Evolutionary conservation across 2,888 invertebrate species (phyloP).

Genomic region (Cremastinae sp.): DNA sequence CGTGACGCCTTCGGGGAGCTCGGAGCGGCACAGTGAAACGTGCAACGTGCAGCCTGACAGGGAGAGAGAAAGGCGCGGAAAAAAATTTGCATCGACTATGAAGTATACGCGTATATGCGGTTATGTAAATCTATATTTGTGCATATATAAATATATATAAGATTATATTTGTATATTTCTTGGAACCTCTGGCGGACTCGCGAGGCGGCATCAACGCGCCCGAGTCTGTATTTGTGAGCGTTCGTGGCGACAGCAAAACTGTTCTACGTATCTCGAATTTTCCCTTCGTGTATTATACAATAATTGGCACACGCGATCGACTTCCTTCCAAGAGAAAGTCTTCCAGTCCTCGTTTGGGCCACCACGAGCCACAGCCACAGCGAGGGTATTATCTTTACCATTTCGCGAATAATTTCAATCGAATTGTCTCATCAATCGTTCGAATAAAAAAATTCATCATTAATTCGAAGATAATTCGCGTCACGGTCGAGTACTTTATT

Average conservation of each 20-base stretch:
- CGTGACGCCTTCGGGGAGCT: conserved; percentile 63
- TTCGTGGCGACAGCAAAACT: background rate
- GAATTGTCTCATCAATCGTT: too few species aligned
- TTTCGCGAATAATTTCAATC: too few species aligned
- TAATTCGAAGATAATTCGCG: too few species aligned
- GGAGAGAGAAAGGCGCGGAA: conserved; percentile 31
- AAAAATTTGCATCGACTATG: conserved; percentile 62
- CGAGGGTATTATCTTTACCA: too few species aligned
- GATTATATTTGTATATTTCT: background rate
- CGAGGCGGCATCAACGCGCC: background rate
- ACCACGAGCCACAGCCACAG: too few species aligned
- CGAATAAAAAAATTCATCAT: too few species aligned
- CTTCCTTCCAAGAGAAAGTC: background rate
- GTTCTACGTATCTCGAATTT: conserved; percentile 12
- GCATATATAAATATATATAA: conserved; percentile 28
- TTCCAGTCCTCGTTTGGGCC: background rate
- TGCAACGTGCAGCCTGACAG: conserved; percentile 48
- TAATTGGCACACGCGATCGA: conserved; percentile 12
- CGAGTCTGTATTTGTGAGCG: background rate
- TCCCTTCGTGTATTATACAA: background rate
- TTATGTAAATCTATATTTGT: conserved; percentile 13
- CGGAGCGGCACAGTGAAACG: conserved; percentile 30
- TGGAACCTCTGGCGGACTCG: conserved; percentile 3
- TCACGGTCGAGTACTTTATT: too few species aligned
- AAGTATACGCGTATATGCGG: conserved; percentile 41